These are phyloP conservation scores for Pelecanoides urinatrix DNA, from an alignment of 2,113 vertebrate genomes.

Conservation along the genomic window DNA sequence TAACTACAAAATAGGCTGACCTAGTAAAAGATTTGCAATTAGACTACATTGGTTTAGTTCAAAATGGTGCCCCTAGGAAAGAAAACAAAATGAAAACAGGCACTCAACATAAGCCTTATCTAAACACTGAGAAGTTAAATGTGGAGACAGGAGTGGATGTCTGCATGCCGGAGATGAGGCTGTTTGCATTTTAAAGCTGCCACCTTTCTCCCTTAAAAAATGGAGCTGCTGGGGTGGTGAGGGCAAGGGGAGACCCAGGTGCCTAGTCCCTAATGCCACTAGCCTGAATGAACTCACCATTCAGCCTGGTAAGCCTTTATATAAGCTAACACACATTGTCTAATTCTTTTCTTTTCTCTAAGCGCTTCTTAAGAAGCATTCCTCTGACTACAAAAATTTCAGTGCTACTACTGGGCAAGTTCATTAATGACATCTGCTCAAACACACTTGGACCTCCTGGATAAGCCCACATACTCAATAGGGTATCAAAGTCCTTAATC, in stretches of 20 bases:
- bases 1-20: not conserved
- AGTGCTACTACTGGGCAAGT: not conserved
- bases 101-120: not conserved
- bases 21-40: not conserved
- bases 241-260: not conserved
- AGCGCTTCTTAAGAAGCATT: not conserved
- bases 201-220: not conserved
- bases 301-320: rapidly evolving
- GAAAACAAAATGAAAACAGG: not conserved
- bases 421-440: not conserved
- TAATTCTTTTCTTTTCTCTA: not conserved
- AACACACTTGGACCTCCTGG: not conserved
- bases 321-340: not conserved
- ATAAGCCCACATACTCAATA: not conserved
- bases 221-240: not conserved
- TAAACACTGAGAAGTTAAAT: not conserved
- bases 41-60: not conserved
- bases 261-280: not conserved
- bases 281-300: not conserved
- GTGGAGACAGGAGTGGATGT: not conserved
- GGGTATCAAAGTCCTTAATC: not conserved
- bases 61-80: not conserved
- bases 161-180: not conserved
- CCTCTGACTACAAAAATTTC: not conserved
- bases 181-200: not conserved